phyloP scores from a whole-genome alignment of 2,113 vertebrate species.

The Tetrao urogallus region DNA sequence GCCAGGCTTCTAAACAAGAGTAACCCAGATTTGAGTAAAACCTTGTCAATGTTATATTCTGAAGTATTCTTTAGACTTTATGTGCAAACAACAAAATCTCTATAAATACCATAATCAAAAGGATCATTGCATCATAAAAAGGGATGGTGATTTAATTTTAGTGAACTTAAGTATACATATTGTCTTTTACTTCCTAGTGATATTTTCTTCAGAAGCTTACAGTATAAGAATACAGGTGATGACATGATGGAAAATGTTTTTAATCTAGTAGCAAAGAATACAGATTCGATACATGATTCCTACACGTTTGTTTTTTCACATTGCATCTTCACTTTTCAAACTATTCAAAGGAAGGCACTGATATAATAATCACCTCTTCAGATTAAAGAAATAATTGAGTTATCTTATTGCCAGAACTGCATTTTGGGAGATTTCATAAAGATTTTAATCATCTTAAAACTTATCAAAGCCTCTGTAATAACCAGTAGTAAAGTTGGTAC shows the following conservation, averaged over 20 bases:
- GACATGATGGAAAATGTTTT: neutral
- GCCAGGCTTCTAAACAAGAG: neutral
- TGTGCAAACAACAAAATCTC: neutral
- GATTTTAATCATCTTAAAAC: neutral
- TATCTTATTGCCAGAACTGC: neutral
- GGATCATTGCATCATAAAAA: neutral
- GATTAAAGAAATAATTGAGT: neutral
- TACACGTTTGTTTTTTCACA: neutral
- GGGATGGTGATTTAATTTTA: neutral
- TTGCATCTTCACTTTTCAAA: neutral
- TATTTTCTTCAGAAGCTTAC: neutral
- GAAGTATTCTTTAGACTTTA: neutral
- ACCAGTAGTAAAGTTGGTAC: neutral
- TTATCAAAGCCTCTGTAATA: neutral
- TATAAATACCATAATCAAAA: neutral
- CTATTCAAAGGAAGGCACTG: neutral
- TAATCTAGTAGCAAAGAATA: neutral
- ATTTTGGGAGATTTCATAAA: neutral
- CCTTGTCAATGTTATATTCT: neutral
- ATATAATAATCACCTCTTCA: neutral
- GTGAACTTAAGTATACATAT: neutral
- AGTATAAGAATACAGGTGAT: neutral
- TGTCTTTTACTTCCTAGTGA: neutral
- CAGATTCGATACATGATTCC: neutral
- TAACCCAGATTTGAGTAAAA: neutral